Conservation (phyloP, 2,797 vertebrate species). For the Trichosurus vulpecula region DNA sequence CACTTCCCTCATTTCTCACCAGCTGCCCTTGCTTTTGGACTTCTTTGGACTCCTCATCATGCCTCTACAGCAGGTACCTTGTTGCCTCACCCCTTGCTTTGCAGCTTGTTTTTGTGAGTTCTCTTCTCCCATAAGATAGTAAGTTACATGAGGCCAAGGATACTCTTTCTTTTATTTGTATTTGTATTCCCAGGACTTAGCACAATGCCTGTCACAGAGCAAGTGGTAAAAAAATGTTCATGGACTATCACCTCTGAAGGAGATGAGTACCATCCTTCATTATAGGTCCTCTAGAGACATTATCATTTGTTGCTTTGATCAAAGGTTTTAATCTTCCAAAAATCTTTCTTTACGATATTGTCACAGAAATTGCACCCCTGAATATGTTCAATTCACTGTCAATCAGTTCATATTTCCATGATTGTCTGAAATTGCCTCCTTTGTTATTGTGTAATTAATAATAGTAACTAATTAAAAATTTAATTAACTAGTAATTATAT, state of each 20-base stretch:
- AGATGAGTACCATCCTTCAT: neutral
- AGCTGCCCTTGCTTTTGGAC: neutral
- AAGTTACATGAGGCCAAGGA: neutral
- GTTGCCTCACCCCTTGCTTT: neutral
- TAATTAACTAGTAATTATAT: neutral
- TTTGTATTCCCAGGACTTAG: neutral
- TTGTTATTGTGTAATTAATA: neutral
- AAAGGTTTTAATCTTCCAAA: neutral
- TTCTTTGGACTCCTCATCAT: neutral
- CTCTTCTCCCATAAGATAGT: neutral
- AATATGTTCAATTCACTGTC: neutral
- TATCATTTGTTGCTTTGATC: neutral
- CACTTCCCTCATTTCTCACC: neutral
- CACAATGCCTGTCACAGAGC: neutral
- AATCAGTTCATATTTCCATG: neutral
- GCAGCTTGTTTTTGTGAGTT: neutral
- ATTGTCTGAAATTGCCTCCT: neutral
- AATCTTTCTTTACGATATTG: neutral
- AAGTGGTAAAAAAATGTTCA: no score
- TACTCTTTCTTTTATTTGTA: neutral
- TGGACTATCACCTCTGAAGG: no score
- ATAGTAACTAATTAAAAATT: neutral
- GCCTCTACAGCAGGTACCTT: neutral
- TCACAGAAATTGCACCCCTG: neutral
- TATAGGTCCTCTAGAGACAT: neutral